Evolutionary conservation across 2,888 invertebrate species (phyloP).

Genomic region (Meandrusa payeni): DNA sequence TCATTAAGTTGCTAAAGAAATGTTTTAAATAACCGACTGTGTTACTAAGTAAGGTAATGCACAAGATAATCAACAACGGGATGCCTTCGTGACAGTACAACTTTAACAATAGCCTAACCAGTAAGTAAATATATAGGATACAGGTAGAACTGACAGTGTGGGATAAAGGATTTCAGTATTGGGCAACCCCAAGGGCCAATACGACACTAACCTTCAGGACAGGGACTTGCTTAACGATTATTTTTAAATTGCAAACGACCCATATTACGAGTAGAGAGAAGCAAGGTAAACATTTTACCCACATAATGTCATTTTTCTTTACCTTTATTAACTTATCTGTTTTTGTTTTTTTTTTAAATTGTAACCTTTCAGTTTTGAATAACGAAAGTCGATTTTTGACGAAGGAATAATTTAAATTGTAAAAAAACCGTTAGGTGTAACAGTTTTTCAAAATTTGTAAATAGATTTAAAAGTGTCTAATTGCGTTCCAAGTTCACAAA

Average conservation of each 20-base stretch:
- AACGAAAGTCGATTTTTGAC: no score
- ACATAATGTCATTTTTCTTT: no score
- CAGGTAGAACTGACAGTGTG: constrained; percentile 46
- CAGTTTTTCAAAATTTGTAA: constrained; percentile 6
- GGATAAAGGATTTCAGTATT: constrained; percentile 20
- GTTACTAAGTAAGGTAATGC: constrained; percentile 72
- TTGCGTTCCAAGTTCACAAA: constrained; percentile 60
- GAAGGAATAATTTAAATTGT: no score
- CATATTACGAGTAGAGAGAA: no score
- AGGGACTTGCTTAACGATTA: no score
- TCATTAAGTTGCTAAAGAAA: constrained; percentile 53
- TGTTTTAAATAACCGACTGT: constrained; percentile 63
- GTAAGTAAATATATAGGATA: constrained; percentile 52
- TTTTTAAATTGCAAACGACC: no score
- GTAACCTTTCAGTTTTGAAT: no score
- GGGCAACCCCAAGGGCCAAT: constrained; percentile 8
- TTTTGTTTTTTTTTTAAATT: no score
- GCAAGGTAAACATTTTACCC: no score
- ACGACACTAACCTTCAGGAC: no score
- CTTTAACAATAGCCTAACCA: constrained; percentile 75
- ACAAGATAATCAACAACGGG: constrained; percentile 69
- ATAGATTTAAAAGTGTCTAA: constrained; percentile 4
- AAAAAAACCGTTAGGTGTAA: neutral
- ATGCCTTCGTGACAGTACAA: constrained; percentile 81
- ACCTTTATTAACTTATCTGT: no score